Base-by-base conservation (phyloP, 2,113 vertebrate genomes). In the Elgaria multicarinata region DNA sequence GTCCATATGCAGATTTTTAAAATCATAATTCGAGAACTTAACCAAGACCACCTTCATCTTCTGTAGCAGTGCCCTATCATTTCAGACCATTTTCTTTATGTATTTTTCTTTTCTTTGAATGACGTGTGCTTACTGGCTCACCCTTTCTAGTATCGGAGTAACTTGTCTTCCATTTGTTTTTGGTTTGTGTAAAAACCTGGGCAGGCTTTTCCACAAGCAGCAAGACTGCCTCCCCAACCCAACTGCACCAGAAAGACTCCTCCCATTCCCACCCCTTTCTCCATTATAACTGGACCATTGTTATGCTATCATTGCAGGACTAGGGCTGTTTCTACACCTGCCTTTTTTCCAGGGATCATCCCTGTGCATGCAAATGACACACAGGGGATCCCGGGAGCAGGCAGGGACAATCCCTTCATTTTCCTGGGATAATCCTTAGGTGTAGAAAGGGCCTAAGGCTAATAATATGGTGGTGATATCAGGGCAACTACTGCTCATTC, bases 71-170 rank as follows among this genome's bases (percentile, higher is more conserved):
- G 10, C n/a, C 9, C 69, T 55, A 36, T 86, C 36, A 75, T 74
- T 74, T 39, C 44, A 58, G n/a, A 62, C 26, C 36, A 33, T 66
- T 82, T 39, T 81, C 55, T 82, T 58, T 82, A 28, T 28, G 22
- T 2, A 16, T 26, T 28, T 36, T 18, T 39, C 20, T 39, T 10
- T 14, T 10, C 80, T 36, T 28, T 67, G 81, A 39, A 44, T 12
- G 26, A 42, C 33, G 33, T 53, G 10, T 50, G 12, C 44, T 31
- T 28, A 39, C 8, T 24, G 94, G 87, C 91, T 74, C 90, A 76
- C 36, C 36, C 92, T 90, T 87, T 92, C 76, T 79, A 33, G 46
- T 78, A 78, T 9, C 31, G 44, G 46, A 79, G 31, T 16, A 5
- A 18, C 36, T 31, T 74, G n/a, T 76, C 53, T 42, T 46, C 39